Base-by-base conservation (phyloP, 2,888 invertebrate species). In the Meganola albula region DNA sequence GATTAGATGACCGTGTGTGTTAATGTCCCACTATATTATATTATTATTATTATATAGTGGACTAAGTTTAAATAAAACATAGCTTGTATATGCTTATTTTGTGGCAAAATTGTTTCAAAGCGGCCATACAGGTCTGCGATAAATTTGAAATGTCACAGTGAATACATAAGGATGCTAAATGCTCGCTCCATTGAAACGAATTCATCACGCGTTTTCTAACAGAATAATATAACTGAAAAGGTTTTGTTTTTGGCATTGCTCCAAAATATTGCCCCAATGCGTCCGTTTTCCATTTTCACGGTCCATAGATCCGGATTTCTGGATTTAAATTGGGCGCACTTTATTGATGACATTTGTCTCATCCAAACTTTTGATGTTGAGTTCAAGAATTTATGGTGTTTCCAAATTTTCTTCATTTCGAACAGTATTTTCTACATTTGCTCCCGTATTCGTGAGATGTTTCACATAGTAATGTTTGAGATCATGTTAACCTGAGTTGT, bases 211-310 rank as follows among this genome's bases (percentile, higher is more conserved):
- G 13, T 39, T 35, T 47, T 27, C 27, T 9, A 24, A 31, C 28
- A 42, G 34, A 32, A 27, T 22, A 30, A 21, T 0, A 12, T 12
- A 14, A 12, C 27, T 32, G 31, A 24, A 20, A 34, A 29, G 24
- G 13, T 36, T 40, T 46, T 44, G 23, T 25, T 34, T 40, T 23
- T 51, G 44, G 49, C 37, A 25, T 26, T 31, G 38, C 28, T 29
- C 48, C 44, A 48, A 48, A 51, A 31, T 29, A 28, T 5, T 12
- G 2, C 18, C 31, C 18, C 28, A 40, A 49, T 31, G 26, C 20
- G 31, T 7, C 34, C 29, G 27, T 37, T 40, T 41, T 35, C 24
- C 34, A 37, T 44, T 49, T 44, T 31, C 31, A 37, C 33, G 35
- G 29, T 26, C 37, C 38, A 48, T 34, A 39, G 20, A 26, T 13